These are phyloP conservation scores for Muricea muricata DNA, from an alignment of 92 coral and sea anemone genomes.

Conservation along the genomic window DNA sequence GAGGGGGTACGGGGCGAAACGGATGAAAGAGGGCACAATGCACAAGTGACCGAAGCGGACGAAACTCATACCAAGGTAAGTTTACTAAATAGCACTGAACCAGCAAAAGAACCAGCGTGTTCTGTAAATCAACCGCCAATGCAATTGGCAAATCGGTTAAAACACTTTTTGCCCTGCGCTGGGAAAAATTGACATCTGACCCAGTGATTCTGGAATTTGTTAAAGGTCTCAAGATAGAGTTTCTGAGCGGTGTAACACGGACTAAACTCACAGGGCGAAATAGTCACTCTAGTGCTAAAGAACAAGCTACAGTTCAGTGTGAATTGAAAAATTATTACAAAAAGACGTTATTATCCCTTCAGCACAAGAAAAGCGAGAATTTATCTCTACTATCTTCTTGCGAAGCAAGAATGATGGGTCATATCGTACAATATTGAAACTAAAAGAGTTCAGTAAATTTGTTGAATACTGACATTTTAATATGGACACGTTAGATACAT, in stretches of 20 bases:
- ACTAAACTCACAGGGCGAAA: conserved; percentile 5
- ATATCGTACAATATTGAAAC: conserved; percentile 46
- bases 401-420: conserved; percentile 47
- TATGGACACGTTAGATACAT: conserved; percentile 47
- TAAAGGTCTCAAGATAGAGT: conserved; percentile 45
- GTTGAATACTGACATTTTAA: conserved; percentile 47
- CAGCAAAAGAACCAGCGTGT: background rate
- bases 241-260: conserved; percentile 23
- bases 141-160: conserved; percentile 34
- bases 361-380: conserved; percentile 44
- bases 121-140: background rate
- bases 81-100: background rate
- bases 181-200: conserved; percentile 40
- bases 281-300: conserved; percentile 20
- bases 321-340: conserved; percentile 39
- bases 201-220: conserved; percentile 30
- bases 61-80: background rate
- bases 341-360: conserved; percentile 53
- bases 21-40: background rate
- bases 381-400: conserved; percentile 49
- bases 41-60: background rate
- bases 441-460: conserved; percentile 50
- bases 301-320: conserved; percentile 25
- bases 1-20: background rate
- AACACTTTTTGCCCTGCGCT: conserved; percentile 13